A percentile compares a stretch with the other conserved stretches of the same genome.
Conservation (phyloP, 2,888 invertebrate genomes). For the Leptinotarsa peninsularis region DNA sequence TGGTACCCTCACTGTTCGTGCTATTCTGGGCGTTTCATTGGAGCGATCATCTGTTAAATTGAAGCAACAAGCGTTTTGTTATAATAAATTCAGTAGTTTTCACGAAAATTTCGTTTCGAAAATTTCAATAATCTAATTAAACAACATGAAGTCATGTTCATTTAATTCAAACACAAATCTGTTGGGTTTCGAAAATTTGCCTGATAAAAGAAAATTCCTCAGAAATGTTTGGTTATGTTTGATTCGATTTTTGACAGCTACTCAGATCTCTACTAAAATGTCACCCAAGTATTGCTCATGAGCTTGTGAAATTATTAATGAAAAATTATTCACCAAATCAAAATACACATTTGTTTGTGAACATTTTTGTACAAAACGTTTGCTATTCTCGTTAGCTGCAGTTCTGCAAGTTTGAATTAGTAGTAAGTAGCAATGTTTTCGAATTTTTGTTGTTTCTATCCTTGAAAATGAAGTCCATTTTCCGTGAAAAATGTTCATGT, state of each 20-base stretch:
- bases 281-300: background rate
- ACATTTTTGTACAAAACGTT: background rate
- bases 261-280: background rate
- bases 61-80: no score
- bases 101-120: no score
- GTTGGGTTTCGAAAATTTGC: no score
- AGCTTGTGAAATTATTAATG: background rate
- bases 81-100: no score
- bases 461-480: background rate
- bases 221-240: slow-evolving; percentile 37
- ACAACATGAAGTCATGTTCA: no score
- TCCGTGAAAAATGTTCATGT: background rate
- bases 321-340: background rate
- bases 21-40: no score
- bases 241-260: background rate
- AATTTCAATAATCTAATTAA: no score
- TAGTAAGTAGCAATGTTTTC: background rate
- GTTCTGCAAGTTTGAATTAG: background rate
- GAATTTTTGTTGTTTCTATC: background rate
- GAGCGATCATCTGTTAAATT: no score
- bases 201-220: slow-evolving; percentile 3
- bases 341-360: background rate
- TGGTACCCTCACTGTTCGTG: no score
- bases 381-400: background rate
- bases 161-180: no score